phyloP scores from a whole-genome alignment of 64 coral and sea anemone species.

The Porites australiensis region DNA sequence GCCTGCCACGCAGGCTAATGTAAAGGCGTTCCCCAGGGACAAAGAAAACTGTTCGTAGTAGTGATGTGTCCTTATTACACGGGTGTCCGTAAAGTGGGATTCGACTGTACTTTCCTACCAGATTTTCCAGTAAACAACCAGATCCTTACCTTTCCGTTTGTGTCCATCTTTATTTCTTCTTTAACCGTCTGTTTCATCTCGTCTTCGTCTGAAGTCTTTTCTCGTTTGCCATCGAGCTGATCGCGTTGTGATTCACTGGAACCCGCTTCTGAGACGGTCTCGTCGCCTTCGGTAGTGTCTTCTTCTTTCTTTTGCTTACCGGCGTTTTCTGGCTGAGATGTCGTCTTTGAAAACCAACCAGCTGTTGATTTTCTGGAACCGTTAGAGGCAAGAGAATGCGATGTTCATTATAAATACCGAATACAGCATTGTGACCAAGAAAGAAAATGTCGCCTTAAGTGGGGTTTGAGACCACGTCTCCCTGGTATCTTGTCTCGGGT shows the following conservation, averaged over 20 bases:
- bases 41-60: no score
- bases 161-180: not conserved
- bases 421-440: no score
- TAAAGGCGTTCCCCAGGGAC: no score
- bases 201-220: constrained; percentile 23
- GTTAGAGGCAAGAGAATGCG: not conserved
- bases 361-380: constrained; percentile 19
- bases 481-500: no score
- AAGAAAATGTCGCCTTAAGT: no score
- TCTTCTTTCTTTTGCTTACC: not conserved
- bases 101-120: no score
- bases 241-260: constrained; percentile 25
- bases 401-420: no score
- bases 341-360: constrained; percentile 54
- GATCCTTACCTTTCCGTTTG: not conserved
- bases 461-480: no score
- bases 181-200: not conserved
- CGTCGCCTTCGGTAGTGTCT: not conserved
- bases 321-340: not conserved
- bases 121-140: not conserved
- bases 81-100: no score
- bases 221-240: not conserved
- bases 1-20: no score
- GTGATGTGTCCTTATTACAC: no score
- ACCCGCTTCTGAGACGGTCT: not conserved